Percentiles rank a stretch among this genome's conserved stretches.
Evolutionary conservation across 2,888 invertebrate species (phyloP).

Genomic region (Eristalis intricaria): DNA sequence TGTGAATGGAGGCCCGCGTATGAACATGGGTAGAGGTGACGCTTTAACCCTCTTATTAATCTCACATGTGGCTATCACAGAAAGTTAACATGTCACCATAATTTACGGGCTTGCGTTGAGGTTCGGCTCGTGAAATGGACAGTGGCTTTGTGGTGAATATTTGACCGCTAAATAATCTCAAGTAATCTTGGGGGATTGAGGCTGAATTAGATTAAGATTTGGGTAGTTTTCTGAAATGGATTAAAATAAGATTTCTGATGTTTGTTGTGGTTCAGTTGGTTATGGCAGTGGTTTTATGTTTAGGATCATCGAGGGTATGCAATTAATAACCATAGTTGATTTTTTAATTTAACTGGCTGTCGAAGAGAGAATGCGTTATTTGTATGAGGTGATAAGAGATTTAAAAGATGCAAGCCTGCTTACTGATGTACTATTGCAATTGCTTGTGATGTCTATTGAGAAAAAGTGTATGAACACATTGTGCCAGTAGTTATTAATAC

Average conservation of each 20-base stretch:
- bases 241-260: neutral
- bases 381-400: too few species aligned
- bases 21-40: slow-evolving; percentile 25
- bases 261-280: neutral
- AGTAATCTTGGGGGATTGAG: neutral
- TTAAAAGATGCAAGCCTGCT: too few species aligned
- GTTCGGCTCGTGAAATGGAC: neutral
- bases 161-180: neutral
- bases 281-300: neutral
- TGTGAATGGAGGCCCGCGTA: slow-evolving; percentile 10
- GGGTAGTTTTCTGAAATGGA: neutral
- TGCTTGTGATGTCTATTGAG: too few species aligned
- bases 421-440: too few species aligned
- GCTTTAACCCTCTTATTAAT: slow-evolving; percentile 7
- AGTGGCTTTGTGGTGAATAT: neutral
- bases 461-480: too few species aligned
- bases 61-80: neutral
- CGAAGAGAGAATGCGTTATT: too few species aligned
- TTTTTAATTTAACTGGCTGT: too few species aligned
- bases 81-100: slow-evolving; percentile 1
- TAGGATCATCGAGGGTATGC: neutral
- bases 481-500: too few species aligned
- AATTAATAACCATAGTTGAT: too few species aligned
- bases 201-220: neutral
- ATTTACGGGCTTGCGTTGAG: neutral